A percentile compares a stretch with the other conserved stretches of the same genome.
Conservation (phyloP, 1,140 invertebrate species). For the Drosophila azteca region DNA sequence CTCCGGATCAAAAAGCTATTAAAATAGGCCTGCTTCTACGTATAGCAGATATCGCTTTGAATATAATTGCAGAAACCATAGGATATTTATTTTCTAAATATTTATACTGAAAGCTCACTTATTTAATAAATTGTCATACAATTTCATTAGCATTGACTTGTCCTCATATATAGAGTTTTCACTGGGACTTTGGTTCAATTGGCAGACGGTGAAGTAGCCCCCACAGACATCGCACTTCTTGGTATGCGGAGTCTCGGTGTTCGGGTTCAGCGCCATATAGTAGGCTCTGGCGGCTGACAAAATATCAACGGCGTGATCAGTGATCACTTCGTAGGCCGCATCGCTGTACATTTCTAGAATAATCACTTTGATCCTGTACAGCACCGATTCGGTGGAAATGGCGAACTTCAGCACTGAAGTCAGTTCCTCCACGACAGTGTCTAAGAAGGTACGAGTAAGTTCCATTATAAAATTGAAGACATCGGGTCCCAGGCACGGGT, state of each 20-base stretch:
- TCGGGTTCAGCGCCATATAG: constrained; percentile 61
- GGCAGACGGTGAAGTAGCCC: constrained; percentile 35
- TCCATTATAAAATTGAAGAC: constrained; percentile 27
- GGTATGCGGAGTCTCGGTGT: constrained; percentile 5
- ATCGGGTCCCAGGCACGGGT: background rate
- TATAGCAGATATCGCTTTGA: too few relatives aligned
- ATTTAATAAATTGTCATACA: too few relatives aligned
- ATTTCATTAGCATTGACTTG: too few relatives aligned
- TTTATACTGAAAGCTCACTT: too few relatives aligned
- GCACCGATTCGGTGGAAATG: constrained; percentile 53
- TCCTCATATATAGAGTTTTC: too few relatives aligned
- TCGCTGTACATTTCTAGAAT: constrained; percentile 20
- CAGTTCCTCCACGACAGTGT: constrained; percentile 29
- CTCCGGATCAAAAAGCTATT: too few relatives aligned
- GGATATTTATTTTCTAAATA: too few relatives aligned
- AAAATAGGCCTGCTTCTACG: too few relatives aligned
- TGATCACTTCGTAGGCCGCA: background rate
- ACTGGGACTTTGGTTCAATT: constrained; percentile 11
- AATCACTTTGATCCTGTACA: constrained; percentile 22
- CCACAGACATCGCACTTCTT: constrained; percentile 38
- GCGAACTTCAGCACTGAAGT: constrained; percentile 34
- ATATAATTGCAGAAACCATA: too few relatives aligned
- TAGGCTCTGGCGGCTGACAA: constrained; percentile 19
- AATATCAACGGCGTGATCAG: constrained; percentile 4
- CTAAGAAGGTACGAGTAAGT: constrained; percentile 40